phyloP scores from a whole-genome alignment of 1,140 invertebrate species.

The Lasioglossum baleicum region DNA sequence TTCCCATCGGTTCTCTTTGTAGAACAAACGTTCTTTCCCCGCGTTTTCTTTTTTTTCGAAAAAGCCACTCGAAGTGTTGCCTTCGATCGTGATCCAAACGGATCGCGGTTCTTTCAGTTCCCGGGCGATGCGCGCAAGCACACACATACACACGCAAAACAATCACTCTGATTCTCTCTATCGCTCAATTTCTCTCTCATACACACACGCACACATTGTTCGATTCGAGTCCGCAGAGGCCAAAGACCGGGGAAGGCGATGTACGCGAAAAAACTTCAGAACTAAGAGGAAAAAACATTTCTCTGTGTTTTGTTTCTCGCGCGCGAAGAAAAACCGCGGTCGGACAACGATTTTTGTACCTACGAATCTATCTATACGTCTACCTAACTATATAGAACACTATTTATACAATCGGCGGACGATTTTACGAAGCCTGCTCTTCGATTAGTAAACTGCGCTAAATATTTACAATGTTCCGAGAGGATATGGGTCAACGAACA shows the following conservation, averaged over 20 bases:
- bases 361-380: slow-evolving; percentile 41
- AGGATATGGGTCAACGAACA: slow-evolving; percentile 23
- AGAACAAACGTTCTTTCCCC: slow-evolving; percentile 15
- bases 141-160: too few relatives aligned
- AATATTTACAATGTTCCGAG: slow-evolving; percentile 53
- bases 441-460: slow-evolving; percentile 41
- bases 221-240: slow-evolving; percentile 47
- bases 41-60: neutral
- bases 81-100: neutral
- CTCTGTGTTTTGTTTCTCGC: neutral
- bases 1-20: slow-evolving; percentile 35
- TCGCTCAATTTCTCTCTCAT: too few relatives aligned
- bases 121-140: neutral
- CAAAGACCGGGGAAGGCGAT: neutral
- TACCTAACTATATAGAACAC: slow-evolving; percentile 37
- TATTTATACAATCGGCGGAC: slow-evolving; percentile 41
- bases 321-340: slow-evolving; percentile 32
- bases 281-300: slow-evolving; percentile 23
- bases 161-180: too few relatives aligned
- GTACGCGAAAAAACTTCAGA: neutral
- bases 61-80: neutral
- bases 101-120: neutral
- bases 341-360: slow-evolving; percentile 52
- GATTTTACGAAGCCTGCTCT: slow-evolving; percentile 56
- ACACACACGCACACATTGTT: slow-evolving; percentile 17